phyloP scores from a whole-genome alignment of 1,140 invertebrate species.

The Campoletis sonorensis region DNA sequence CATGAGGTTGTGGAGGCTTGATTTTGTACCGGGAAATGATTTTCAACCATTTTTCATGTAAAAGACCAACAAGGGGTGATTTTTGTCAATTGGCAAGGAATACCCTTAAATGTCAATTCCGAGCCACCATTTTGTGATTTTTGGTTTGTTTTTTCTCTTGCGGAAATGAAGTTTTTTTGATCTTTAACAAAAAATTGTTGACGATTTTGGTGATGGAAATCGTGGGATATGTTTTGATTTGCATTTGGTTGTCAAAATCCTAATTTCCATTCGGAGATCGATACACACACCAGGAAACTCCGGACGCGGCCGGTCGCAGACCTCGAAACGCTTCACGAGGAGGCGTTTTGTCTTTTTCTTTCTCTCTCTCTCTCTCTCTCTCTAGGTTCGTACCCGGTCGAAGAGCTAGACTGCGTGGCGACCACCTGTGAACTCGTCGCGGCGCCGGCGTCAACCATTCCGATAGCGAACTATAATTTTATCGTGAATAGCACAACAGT shows the following conservation, averaged over 20 bases:
- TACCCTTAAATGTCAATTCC: too few relatives aligned
- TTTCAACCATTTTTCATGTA: too few relatives aligned
- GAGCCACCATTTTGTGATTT: too few relatives aligned
- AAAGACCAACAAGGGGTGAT: too few relatives aligned
- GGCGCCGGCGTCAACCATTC: constrained; percentile 66
- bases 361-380: neutral
- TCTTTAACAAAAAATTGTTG: too few relatives aligned
- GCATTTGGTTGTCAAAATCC: neutral
- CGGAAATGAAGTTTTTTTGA: too few relatives aligned
- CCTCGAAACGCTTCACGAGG: constrained; percentile 60
- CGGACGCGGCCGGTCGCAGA: constrained; percentile 59
- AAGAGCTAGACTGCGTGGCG: constrained; percentile 69
- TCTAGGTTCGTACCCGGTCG: constrained; percentile 41
- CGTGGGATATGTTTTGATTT: too few relatives aligned
- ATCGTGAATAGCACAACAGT: constrained; percentile 44
- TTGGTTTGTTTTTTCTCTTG: too few relatives aligned
- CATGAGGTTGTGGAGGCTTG: too few relatives aligned
- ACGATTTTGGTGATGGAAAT: too few relatives aligned
- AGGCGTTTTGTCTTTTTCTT: neutral
- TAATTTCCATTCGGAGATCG: constrained; percentile 30
- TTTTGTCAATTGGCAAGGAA: too few relatives aligned
- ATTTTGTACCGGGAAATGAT: too few relatives aligned
- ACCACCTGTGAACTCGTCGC: constrained; percentile 70
- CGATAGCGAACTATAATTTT: constrained; percentile 51
- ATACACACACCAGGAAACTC: constrained; percentile 23